These are phyloP conservation scores for Chironomus striatipennis DNA, from an alignment of 1,140 invertebrate genomes.

Conservation along the genomic window DNA sequence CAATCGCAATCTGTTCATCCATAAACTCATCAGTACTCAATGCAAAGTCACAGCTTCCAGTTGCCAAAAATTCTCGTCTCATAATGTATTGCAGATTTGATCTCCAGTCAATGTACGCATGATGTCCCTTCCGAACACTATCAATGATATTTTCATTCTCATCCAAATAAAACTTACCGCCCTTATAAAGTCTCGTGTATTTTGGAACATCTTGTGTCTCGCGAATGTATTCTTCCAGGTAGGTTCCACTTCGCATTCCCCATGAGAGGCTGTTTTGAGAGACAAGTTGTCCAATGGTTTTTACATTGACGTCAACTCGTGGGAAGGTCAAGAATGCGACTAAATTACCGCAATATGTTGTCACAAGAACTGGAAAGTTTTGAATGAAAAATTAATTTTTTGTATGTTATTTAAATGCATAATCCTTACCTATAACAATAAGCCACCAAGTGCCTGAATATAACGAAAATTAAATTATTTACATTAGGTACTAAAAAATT, in stretches of 20 bases:
- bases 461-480: too few species aligned
- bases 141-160: conserved; percentile 45
- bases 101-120: conserved; percentile 75
- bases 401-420: neutral
- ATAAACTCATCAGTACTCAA: conserved; percentile 65
- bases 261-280: conserved; percentile 55
- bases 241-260: conserved; percentile 64
- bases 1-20: conserved; percentile 67
- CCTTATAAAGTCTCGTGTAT: conserved; percentile 11
- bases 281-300: conserved; percentile 62
- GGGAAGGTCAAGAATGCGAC: conserved; percentile 91
- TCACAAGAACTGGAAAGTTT: conserved; percentile 70
- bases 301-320: conserved; percentile 67
- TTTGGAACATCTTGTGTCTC: conserved; percentile 8
- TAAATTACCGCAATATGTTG: conserved; percentile 86
- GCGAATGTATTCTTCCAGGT: conserved; percentile 55
- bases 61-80: conserved; percentile 51
- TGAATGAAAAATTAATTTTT: neutral
- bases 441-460: conserved; percentile 74
- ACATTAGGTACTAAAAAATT: too few species aligned
- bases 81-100: conserved; percentile 60
- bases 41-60: conserved; percentile 59
- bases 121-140: conserved; percentile 51
- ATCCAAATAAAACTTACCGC: conserved; percentile 43
- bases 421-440: conserved; percentile 56